A percentile compares a stretch with the other conserved stretches of the same genome.
Evolutionary conservation across 2,113 vertebrate genomes (phyloP).

Genomic region (Bubalus kerabau): DNA sequence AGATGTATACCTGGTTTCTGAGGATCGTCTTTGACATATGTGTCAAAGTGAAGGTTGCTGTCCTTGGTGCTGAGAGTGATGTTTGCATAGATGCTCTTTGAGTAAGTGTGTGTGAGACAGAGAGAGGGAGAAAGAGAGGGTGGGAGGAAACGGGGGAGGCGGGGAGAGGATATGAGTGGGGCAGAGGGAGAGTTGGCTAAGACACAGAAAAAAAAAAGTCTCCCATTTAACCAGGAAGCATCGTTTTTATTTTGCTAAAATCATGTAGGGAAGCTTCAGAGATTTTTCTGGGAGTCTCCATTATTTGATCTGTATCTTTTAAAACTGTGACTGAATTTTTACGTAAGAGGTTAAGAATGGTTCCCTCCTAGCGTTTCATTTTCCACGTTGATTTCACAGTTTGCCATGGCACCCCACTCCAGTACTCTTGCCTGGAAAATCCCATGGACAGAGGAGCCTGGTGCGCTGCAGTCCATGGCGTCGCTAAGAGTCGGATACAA

Average conservation of each 20-base stretch:
- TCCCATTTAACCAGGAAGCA: conserved; percentile 43
- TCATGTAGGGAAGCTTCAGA: background rate
- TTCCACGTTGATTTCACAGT: background rate
- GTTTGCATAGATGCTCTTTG: background rate
- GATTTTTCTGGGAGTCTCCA: background rate
- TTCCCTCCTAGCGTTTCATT: background rate
- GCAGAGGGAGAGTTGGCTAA: background rate
- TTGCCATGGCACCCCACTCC: background rate
- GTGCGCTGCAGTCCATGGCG: too few relatives aligned
- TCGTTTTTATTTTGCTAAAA: conserved; percentile 31
- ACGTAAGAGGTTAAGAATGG: background rate
- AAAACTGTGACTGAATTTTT: background rate
- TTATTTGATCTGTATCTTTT: background rate
- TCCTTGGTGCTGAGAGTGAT: conserved; percentile 54
- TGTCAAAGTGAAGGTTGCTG: background rate
- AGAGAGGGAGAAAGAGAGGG: background rate
- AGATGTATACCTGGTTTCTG: conserved; percentile 5
- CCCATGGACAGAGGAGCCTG: too few relatives aligned
- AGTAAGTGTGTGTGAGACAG: background rate
- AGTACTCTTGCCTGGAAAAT: too few relatives aligned
- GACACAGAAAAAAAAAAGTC: background rate
- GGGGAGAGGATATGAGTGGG: accelerated
- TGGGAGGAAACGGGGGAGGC: accelerated
- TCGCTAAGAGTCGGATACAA: too few relatives aligned
- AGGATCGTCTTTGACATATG: background rate